Conservation (phyloP, 1,140 invertebrate genomes). For the Drosophila malerkotliana region DNA sequence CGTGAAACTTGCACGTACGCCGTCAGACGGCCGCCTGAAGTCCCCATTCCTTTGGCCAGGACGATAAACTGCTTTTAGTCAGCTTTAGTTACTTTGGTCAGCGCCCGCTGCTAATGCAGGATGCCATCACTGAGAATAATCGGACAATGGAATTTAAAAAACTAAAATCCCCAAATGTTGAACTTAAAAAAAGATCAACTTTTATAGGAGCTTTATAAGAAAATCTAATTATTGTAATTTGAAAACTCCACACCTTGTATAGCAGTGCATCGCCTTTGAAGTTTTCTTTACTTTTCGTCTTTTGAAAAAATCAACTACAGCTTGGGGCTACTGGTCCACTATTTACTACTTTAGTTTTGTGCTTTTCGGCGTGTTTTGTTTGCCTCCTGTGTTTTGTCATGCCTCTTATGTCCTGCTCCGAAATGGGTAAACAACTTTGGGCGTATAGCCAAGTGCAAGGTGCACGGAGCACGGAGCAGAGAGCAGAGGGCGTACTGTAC, state of each 20-base stretch:
- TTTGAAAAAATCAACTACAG: constrained; percentile 14
- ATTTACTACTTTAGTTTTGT: constrained; percentile 79
- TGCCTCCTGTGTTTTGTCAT: constrained; percentile 77
- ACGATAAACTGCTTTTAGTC: constrained; percentile 80
- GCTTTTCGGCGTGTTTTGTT: constrained; percentile 65
- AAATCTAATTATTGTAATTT: background rate
- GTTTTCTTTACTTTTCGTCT: constrained; percentile 29
- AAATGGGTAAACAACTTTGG: constrained; percentile 82
- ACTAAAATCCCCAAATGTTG: no score
- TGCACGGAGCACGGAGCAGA: constrained; percentile 49
- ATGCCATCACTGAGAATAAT: constrained; percentile 26
- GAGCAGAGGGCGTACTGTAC: constrained; percentile 19
- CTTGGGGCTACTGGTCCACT: constrained; percentile 63
- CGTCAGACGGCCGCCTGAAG: background rate
- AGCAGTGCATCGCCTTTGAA: constrained; percentile 28
- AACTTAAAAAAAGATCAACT: no score
- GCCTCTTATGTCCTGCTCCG: constrained; percentile 73
- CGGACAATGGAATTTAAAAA: background rate
- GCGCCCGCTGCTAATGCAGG: constrained; percentile 58
- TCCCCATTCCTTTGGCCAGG: constrained; percentile 9
- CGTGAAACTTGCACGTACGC: constrained; percentile 63
- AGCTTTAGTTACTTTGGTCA: constrained; percentile 80
- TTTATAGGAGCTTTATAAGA: no score
- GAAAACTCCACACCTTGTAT: background rate
- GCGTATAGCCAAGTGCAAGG: constrained; percentile 74